Percentiles rank a stretch among this genome's conserved stretches.
These are phyloP conservation scores for Misgurnus anguillicaudatus DNA, from an alignment of 2,113 vertebrate species.

Conservation along the genomic window DNA sequence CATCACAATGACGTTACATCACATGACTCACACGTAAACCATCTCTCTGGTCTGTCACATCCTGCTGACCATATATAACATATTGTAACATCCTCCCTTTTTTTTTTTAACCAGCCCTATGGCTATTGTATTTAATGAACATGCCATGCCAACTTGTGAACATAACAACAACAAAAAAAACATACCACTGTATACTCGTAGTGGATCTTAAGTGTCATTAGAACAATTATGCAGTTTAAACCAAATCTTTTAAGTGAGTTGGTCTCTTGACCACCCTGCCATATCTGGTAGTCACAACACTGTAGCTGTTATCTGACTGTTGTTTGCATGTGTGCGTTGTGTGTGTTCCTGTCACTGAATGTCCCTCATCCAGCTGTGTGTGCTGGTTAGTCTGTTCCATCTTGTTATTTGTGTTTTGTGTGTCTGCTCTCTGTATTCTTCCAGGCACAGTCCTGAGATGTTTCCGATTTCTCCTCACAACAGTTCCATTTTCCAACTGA, in stretches of 20 bases:
- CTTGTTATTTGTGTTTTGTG: background rate
- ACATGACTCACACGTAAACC: background rate
- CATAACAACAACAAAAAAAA: background rate
- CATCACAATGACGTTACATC: background rate
- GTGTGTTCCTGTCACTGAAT: background rate
- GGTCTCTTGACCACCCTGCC: background rate
- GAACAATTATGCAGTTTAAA: background rate
- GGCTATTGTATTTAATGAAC: background rate
- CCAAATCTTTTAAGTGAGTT: background rate
- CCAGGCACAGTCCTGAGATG: constrained; percentile 25
- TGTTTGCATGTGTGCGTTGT: background rate
- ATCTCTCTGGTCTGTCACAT: background rate
- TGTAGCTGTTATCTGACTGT: background rate
- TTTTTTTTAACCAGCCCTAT: background rate
- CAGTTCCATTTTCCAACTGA: constrained; percentile 8
- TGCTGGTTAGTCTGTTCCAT: background rate
- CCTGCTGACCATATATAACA: background rate
- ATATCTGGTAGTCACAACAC: background rate
- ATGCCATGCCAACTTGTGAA: background rate
- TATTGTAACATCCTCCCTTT: background rate
- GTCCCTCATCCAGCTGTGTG: background rate
- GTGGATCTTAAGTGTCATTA: background rate
- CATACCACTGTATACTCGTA: background rate
- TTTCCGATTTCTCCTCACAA: constrained; percentile 28
- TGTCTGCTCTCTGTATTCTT: background rate